phyloP scores from a whole-genome alignment of 1,140 invertebrate genomes.

The Drosophila bocki region DNA sequence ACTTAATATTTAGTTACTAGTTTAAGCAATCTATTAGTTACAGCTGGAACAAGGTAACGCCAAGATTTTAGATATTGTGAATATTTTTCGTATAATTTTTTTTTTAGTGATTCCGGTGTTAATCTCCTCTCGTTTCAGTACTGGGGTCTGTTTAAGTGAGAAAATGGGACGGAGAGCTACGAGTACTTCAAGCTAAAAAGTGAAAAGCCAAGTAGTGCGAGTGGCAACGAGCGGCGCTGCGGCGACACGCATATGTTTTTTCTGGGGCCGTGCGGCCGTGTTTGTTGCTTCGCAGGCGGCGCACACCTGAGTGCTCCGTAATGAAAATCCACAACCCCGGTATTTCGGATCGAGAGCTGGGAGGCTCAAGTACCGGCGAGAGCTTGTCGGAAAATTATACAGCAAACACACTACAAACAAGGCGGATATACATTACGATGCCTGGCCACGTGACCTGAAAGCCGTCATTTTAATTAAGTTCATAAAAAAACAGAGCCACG shows the following conservation, averaged over 20 bases:
- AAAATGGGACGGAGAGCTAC: constrained; percentile 65
- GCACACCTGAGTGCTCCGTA: constrained; percentile 76
- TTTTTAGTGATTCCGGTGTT: constrained; percentile 6
- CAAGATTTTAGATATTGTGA: too few species aligned
- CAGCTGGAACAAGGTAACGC: too few species aligned
- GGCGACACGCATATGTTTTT: constrained; percentile 81
- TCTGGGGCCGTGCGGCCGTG: constrained; percentile 52
- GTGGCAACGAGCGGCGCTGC: constrained; percentile 75
- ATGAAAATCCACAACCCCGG: constrained; percentile 58
- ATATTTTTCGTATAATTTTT: not conserved
- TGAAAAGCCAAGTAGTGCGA: constrained; percentile 85
- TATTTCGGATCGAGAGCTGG: constrained; percentile 39
- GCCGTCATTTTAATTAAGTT: constrained; percentile 83
- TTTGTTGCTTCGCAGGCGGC: constrained; percentile 70
- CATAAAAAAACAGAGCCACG: constrained; percentile 76
- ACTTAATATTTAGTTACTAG: too few species aligned
- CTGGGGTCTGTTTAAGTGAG: constrained; percentile 49
- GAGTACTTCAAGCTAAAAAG: constrained; percentile 81
- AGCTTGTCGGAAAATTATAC: constrained; percentile 46
- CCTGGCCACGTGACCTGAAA: constrained; percentile 75
- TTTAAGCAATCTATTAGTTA: too few species aligned
- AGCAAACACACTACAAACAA: constrained; percentile 46
- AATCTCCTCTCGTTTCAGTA: constrained; percentile 32
- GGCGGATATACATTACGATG: constrained; percentile 83
- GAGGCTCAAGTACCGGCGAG: constrained; percentile 40